Evolutionary conservation across 2,888 invertebrate genomes (phyloP), one percentile per base, ranked within the genome.

Genomic region (Altica lythri): DNA sequence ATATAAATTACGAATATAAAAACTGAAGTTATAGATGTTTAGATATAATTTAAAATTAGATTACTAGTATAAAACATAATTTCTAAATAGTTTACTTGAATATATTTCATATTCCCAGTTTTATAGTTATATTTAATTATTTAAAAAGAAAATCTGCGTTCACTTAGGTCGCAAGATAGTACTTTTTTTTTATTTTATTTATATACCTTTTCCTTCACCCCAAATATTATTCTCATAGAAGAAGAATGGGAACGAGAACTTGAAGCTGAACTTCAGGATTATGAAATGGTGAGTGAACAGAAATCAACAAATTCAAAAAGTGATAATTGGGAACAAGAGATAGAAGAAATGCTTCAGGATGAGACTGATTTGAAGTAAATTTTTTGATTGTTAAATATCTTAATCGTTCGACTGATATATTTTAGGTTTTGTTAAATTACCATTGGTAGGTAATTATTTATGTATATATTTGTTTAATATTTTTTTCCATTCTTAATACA

Each of bases 191-290:
- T n/a, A n/a, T n/a, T n/a, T n/a, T n/a, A n/a, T n/a, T n/a, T n/a
- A n/a, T n/a, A n/a, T n/a, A 60, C 67, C 65, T 72, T 68, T 18
- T n/a, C n/a, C n/a, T n/a, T n/a, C n/a, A n/a, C n/a, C n/a, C n/a
- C n/a, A n/a, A 30, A 29, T 45, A 29, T 55, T 55, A 40, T 48
- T 56, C 45, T 63, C 64, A 61, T 70, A 76, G 76, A 76, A 86
- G 92, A 92, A 78, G 93, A 95, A 81, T 95, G 95, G 94, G 96
- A 96, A 81, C 91, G 90, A 75, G 95, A 96, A 78, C 80, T 96
- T 72, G 95, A 95, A 75, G 93, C 93, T 43, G 95, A 96, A 79
- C 83, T 96, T 66, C 92, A 93, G 76, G 95, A 95, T 75, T 96
- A 92, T 77, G 95, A 96, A 78, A 90, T 95, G 66, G 92, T 95